Percentiles rank a stretch among this genome's conserved stretches.
Evolutionary conservation across 2,113 vertebrate genomes (phyloP).

Genomic region (Calcarius ornatus): DNA sequence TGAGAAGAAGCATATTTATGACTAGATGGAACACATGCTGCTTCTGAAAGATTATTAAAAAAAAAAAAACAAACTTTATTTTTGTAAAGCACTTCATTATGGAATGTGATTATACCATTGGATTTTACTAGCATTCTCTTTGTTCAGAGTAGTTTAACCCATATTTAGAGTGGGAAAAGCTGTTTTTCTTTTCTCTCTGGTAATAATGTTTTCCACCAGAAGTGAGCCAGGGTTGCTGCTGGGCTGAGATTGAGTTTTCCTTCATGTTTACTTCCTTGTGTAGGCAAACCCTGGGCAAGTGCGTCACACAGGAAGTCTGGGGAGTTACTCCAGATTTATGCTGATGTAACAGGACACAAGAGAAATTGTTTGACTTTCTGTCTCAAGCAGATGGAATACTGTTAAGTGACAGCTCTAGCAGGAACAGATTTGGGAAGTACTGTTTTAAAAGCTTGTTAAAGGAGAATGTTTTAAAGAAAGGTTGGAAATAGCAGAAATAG

Average conservation of each 20-base stretch:
- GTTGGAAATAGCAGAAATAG: neutral
- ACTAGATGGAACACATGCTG: neutral
- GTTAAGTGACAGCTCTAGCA: neutral
- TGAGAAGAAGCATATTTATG: neutral
- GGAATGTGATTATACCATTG: neutral
- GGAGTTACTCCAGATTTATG: neutral
- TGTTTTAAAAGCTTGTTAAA: neutral
- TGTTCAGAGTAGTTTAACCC: neutral
- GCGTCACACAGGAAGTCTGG: constrained; percentile 12
- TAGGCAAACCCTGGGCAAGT: neutral
- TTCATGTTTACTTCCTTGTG: neutral
- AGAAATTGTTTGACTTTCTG: neutral
- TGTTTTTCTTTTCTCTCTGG: neutral
- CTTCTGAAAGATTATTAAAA: neutral
- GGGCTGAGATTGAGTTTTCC: neutral
- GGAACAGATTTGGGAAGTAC: neutral
- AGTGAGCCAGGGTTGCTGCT: neutral
- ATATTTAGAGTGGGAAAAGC: neutral
- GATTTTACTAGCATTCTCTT: neutral
- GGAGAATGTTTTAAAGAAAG: neutral
- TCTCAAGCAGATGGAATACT: neutral
- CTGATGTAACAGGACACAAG: neutral
- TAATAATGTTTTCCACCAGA: neutral
- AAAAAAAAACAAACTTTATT: neutral
- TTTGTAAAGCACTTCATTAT: neutral